phyloP scores from a whole-genome alignment of 2,888 invertebrate genomes.

The Leptopilina myrica region DNA sequence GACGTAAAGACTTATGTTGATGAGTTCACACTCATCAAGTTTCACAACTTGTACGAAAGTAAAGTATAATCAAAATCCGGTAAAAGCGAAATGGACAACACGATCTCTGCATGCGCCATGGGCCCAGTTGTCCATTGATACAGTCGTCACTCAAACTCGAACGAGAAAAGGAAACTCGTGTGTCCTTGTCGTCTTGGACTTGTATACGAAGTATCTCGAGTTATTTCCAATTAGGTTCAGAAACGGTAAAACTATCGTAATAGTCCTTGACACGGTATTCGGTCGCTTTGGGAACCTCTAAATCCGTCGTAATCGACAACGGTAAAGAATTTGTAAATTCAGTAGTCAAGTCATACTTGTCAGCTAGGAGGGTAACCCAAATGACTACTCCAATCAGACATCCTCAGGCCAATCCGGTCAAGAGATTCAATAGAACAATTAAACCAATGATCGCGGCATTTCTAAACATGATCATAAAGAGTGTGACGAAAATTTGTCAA shows the following conservation, averaged over 20 bases:
- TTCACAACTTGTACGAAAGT: not conserved
- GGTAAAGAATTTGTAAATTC: not conserved
- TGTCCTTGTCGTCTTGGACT: not conserved
- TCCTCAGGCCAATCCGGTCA: not conserved
- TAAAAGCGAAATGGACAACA: not conserved
- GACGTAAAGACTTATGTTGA: not conserved
- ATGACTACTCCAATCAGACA: not conserved
- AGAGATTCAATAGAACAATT: not conserved
- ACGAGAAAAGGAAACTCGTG: not conserved
- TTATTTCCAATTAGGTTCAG: not conserved
- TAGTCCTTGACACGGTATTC: not conserved
- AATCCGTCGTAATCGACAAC: not conserved
- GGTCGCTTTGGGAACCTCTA: constrained; percentile 33
- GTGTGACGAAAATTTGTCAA: not conserved
- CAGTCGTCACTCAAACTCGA: not conserved
- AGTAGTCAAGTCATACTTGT: not conserved
- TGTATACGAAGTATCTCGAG: not conserved
- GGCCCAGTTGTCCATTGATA: not conserved
- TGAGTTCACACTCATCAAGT: no score
- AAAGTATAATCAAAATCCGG: not conserved
- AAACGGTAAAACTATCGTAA: not conserved
- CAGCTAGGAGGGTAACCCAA: not conserved
- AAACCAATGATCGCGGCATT: not conserved
- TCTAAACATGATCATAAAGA: not conserved
- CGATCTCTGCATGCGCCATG: not conserved